A percentile compares a stretch with the other conserved stretches of the same genome.
Conservation (phyloP, 2,888 invertebrate genomes). For the Monoplex corrugatus region DNA sequence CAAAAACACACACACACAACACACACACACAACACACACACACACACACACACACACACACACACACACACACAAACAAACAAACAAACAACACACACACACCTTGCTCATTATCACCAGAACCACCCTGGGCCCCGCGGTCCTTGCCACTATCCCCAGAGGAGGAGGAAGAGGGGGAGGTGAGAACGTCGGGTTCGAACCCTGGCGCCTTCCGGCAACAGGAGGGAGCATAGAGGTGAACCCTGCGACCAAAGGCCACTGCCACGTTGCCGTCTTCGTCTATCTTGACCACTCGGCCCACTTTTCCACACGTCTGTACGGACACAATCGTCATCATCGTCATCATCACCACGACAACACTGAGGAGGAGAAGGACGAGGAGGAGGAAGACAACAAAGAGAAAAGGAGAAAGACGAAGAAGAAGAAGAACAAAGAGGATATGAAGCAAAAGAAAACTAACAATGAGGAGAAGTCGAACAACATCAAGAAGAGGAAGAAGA, state of each 20-base stretch:
- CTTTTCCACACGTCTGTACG: slow-evolving; percentile 46
- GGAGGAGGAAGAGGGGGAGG: neutral
- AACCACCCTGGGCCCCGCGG: neutral
- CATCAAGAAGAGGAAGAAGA: too few species aligned
- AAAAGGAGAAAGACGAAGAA: too few species aligned
- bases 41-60: slow-evolving; percentile 19
- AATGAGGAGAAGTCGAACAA: too few species aligned
- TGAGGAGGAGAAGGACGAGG: too few species aligned
- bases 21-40: neutral
- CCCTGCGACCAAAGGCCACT: slow-evolving; percentile 46
- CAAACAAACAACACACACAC: neutral
- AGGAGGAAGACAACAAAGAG: neutral
- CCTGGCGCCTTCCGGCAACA: slow-evolving; percentile 35
- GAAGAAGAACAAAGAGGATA: too few species aligned
- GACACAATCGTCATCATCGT: too few species aligned
- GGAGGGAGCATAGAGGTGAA: slow-evolving; percentile 44
- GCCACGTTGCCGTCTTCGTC: slow-evolving; percentile 46
- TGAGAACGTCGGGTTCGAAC: neutral
- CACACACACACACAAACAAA: slow-evolving; percentile 13
- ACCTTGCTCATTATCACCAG: neutral
- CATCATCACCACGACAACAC: too few species aligned
- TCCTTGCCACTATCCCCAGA: neutral
- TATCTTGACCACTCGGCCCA: slow-evolving; percentile 50
- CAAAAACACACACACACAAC: slow-evolving; percentile 6
- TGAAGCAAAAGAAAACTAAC: too few species aligned